Conservation (phyloP, 2,113 vertebrate genomes). For the Aegithalos caudatus region DNA sequence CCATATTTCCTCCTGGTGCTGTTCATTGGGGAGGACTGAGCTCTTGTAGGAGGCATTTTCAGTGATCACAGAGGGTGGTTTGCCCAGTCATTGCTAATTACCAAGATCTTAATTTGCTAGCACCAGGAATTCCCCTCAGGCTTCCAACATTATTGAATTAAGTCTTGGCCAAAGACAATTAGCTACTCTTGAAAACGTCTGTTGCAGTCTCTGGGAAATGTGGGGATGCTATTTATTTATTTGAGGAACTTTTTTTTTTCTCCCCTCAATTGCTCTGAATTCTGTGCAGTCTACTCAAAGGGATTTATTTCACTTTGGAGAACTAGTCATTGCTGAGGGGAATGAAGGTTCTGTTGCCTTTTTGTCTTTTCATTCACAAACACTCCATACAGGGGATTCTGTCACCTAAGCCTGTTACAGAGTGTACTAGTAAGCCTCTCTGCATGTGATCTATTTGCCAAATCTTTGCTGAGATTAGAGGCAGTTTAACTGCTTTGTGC, state of each 20-base stretch:
- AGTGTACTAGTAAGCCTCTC: neutral
- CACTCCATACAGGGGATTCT: neutral
- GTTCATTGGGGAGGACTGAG: neutral
- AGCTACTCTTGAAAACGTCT: conserved; percentile 10
- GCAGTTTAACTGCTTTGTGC: neutral
- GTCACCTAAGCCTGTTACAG: neutral
- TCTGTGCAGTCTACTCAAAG: neutral
- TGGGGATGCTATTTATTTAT: neutral
- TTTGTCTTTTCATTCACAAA: neutral
- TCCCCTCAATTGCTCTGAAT: neutral
- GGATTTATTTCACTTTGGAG: neutral
- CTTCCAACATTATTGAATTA: conserved; percentile 25
- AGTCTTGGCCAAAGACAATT: conserved; percentile 1
- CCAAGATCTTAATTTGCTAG: conserved; percentile 32
- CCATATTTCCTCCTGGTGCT: conserved; percentile 24
- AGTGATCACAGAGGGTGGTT: conserved; percentile 11
- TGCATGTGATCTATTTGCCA: neutral
- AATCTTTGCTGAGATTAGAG: conserved; percentile 2
- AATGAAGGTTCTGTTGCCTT: neutral
- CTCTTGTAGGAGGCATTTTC: neutral
- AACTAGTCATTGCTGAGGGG: neutral
- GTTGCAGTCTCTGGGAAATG: neutral
- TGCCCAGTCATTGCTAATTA: conserved; percentile 46
- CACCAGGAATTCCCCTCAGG: conserved; percentile 6
- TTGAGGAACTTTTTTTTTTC: neutral